These are phyloP conservation scores for Glossosoma conforme DNA, from an alignment of 1,140 invertebrate species.

Conservation along the genomic window DNA sequence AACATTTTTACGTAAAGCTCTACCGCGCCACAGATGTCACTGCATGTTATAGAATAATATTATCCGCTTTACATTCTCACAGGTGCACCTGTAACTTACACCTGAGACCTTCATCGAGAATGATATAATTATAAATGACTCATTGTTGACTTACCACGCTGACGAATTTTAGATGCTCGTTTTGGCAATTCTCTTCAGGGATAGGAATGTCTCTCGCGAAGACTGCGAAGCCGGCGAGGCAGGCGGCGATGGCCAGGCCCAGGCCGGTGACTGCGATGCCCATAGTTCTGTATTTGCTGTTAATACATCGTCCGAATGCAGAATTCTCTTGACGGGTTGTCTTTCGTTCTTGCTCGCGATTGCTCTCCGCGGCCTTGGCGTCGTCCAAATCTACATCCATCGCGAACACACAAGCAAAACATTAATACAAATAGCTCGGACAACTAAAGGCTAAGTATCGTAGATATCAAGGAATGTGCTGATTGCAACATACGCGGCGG, in stretches of 20 bases:
- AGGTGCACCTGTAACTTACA: background rate
- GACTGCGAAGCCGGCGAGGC: slow-evolving; percentile 43
- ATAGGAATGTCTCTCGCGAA: slow-evolving; percentile 42
- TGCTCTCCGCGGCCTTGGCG: slow-evolving; percentile 44
- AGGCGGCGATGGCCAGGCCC: slow-evolving; percentile 42
- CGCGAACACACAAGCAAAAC: background rate
- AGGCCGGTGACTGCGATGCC: slow-evolving; percentile 40
- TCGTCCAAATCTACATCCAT: slow-evolving; percentile 39
- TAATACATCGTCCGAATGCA: slow-evolving; percentile 10
- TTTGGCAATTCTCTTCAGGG: slow-evolving; percentile 32
- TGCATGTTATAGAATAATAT: background rate
- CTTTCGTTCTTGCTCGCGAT: slow-evolving; percentile 36
- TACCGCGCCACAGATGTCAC: background rate
- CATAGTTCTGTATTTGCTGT: slow-evolving; percentile 33
- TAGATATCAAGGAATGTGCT: too few species aligned
- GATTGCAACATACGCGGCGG: too few species aligned
- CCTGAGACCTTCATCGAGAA: background rate
- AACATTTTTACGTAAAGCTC: background rate
- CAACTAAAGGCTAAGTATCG: background rate
- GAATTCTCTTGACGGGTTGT: too few species aligned
- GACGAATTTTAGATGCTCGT: slow-evolving; percentile 43
- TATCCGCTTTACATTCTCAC: too few species aligned
- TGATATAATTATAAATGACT: slow-evolving; percentile 6
- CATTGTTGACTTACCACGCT: slow-evolving; percentile 40
- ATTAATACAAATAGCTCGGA: background rate